Evolutionary conservation across 2,113 vertebrate genomes (phyloP).

Genomic region (Felis catus): DNA sequence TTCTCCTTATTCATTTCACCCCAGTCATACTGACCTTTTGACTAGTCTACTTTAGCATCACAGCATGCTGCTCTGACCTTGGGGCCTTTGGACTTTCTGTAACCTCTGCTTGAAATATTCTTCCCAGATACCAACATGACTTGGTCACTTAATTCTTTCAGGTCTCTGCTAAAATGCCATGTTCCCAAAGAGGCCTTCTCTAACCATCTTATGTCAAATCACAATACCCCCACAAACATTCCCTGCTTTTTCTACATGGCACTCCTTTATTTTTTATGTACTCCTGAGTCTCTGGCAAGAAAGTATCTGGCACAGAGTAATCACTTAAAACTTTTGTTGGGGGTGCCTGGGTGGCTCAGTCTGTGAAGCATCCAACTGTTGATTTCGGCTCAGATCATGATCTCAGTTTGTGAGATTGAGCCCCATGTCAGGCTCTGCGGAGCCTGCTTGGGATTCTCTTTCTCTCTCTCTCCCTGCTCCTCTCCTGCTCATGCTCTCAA

Average conservation of each 20-base stretch:
- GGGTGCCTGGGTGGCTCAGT: no score
- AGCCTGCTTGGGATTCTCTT: no score
- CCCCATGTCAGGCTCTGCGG: no score
- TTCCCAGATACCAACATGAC: not conserved
- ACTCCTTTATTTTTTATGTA: not conserved
- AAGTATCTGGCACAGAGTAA: not conserved
- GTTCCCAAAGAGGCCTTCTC: not conserved
- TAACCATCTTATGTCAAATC: not conserved
- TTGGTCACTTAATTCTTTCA: slow-evolving; percentile 31
- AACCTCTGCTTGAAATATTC: not conserved
- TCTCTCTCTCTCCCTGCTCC: no score
- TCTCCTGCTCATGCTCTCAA: no score
- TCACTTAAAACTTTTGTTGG: not conserved
- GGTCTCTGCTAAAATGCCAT: slow-evolving; percentile 11
- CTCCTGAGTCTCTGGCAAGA: not conserved
- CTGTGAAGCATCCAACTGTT: no score
- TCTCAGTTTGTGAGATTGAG: no score
- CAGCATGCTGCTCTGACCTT: not conserved
- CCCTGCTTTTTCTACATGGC: not conserved
- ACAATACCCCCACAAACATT: not conserved
- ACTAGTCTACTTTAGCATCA: not conserved
- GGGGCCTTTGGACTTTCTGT: not conserved
- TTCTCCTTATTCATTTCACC: not conserved
- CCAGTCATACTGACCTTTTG: not conserved
- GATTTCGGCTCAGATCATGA: no score